A percentile compares a stretch with the other conserved stretches of the same genome.
These are phyloP conservation scores for Macrostomum cliftonense DNA, from an alignment of 2,888 invertebrate species.

Conservation along the genomic window DNA sequence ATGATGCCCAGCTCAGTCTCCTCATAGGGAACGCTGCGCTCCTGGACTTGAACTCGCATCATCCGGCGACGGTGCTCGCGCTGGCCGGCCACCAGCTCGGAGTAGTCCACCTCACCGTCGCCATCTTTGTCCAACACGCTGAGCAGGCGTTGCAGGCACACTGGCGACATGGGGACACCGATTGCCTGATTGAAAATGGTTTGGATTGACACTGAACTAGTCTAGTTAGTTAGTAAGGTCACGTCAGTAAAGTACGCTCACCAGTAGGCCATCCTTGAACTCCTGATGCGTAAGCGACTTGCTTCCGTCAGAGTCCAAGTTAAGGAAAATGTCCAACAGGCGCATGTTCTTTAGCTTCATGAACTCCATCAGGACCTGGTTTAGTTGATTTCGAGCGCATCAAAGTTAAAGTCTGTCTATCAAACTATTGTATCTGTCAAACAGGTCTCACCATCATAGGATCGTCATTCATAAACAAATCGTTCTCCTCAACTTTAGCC, in stretches of 20 bases:
- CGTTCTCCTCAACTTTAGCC: background rate
- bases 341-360: conserved; percentile 18
- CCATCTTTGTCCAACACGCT: conserved; percentile 20
- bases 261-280: conserved; percentile 20
- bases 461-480: background rate
- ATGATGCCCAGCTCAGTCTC: conserved; percentile 20
- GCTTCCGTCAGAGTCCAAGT: conserved; percentile 23
- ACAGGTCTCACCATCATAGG: conserved; percentile 1
- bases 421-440: no score
- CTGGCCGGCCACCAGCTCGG: conserved; percentile 23
- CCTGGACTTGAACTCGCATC: conserved; percentile 18
- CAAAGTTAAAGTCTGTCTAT: no score
- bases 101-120: conserved; percentile 23
- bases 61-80: conserved; percentile 20
- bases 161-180: background rate
- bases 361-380: conserved; percentile 22
- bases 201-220: no score
- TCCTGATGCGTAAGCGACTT: conserved; percentile 20
- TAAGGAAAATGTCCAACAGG: conserved; percentile 21
- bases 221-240: no score
- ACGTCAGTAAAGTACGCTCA: no score
- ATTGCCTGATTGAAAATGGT: no score
- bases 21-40: conserved; percentile 18
- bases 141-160: no score
- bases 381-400: no score